Evolutionary conservation across 2,113 vertebrate genomes (phyloP).

Genomic region (Sitta europaea): DNA sequence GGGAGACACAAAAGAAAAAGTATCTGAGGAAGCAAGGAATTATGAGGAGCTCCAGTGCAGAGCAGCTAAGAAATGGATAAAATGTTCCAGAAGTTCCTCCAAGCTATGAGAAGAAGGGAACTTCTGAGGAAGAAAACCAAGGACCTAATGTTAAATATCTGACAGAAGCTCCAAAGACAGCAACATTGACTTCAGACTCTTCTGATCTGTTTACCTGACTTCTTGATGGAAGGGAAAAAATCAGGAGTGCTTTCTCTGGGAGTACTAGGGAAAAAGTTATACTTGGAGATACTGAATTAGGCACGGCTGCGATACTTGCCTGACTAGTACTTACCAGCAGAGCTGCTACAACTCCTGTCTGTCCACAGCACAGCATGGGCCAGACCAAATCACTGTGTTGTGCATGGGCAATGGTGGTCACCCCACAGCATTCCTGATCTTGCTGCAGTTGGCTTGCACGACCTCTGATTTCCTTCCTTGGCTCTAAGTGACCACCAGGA

Average conservation of each 20-base stretch:
- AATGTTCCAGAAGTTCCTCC: not conserved
- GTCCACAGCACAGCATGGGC: rapidly evolving
- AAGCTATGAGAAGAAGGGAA: not conserved
- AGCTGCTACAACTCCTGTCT: rapidly evolving
- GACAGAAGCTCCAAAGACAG: not conserved
- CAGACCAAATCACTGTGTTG: not conserved
- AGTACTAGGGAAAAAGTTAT: not conserved
- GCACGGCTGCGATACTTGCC: not conserved
- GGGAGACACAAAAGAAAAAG: not conserved
- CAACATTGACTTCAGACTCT: not conserved
- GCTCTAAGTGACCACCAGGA: not conserved
- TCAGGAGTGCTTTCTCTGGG: not conserved
- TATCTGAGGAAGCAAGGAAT: not conserved
- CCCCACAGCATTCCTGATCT: not conserved
- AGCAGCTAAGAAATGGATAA: not conserved
- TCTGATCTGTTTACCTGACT: not conserved
- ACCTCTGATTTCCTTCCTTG: not conserved
- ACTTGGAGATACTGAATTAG: not conserved
- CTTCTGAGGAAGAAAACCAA: not conserved
- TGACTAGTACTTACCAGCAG: rapidly evolving
- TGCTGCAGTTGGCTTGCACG: rapidly evolving
- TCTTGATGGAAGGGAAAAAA: not conserved
- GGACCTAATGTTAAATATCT: not conserved
- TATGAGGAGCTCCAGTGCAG: not conserved
- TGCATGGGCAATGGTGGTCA: rapidly evolving